Evolutionary conservation across 1,140 invertebrate species (phyloP).

Genomic region (Mylabris phalerata): DNA sequence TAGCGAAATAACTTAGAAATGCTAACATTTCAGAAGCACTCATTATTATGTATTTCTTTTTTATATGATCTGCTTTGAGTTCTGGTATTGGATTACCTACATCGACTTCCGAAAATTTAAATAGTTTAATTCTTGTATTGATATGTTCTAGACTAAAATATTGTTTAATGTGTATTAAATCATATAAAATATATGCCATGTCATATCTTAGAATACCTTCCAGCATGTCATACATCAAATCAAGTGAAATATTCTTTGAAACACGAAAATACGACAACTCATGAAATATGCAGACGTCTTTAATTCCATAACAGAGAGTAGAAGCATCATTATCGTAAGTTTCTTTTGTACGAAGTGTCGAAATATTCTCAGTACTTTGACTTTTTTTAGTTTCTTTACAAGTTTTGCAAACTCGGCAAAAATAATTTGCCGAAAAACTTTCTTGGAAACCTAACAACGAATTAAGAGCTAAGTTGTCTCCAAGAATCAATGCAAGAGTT

Average conservation of each 20-base stretch:
- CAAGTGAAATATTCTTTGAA: constrained; percentile 36
- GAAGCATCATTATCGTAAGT: constrained; percentile 10
- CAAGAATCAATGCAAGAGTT: too few relatives aligned
- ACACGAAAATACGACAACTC: constrained; percentile 36
- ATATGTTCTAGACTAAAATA: constrained; percentile 33
- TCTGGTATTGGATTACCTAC: neutral
- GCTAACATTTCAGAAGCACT: constrained; percentile 4
- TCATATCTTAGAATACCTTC: constrained; percentile 30
- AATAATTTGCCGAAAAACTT: too few relatives aligned
- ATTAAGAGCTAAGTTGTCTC: too few relatives aligned
- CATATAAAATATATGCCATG: constrained; percentile 32
- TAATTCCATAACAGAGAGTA: constrained; percentile 10
- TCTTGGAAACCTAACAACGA: too few relatives aligned
- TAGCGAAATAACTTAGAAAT: constrained; percentile 5
- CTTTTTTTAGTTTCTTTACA: constrained; percentile 14
- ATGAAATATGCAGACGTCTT: constrained; percentile 37
- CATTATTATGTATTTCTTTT: constrained; percentile 7
- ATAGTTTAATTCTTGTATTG: constrained; percentile 25
- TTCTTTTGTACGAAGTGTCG: neutral
- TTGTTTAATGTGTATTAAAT: constrained; percentile 32
- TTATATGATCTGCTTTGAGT: constrained; percentile 8
- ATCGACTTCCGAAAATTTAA: constrained; percentile 8
- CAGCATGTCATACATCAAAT: constrained; percentile 34
- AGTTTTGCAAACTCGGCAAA: too few relatives aligned
- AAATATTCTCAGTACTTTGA: constrained; percentile 15